Evolutionary conservation across 2,113 vertebrate species (phyloP), one percentile per base, ranked within the genome.

Genomic region (Shinisaurus crocodilurus): DNA sequence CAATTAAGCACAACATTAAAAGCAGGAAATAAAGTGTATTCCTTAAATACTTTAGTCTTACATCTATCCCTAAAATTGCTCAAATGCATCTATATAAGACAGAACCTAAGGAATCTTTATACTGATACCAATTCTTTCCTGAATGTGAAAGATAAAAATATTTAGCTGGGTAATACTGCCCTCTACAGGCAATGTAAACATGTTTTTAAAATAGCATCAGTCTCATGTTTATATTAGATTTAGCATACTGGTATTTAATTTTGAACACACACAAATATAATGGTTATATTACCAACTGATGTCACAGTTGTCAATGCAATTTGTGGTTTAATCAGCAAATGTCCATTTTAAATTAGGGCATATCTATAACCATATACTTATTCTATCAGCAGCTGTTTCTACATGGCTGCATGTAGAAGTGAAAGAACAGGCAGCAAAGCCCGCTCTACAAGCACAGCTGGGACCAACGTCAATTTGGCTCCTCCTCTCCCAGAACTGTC

Each of bases 151-250:
- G 90, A 80, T 72, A 76, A 43, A 87, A 63, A 63, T 54, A 79
- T 96, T 96, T 95, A 90, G 57, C 85, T 97, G 95, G 92, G 80
- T 91, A 86, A 96, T 88, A 95, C 96, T 97, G 97, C 97, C 97
- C 97, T 96, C 97, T 97, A 95, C 88, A 96, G 97, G 92, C 84
- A 85, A 88, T 40, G 34, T 3, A 70, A 90, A 81, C 45, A 81
- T 54, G 85, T 20, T 63, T 63, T 67, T 70, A 63, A 92, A 88
- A 90, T 2, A 81, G 86, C 1, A 74, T 57, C 27, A 45, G 63
- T 13, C 15, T 72, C 5, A 70, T 93, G 87, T 79, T 85, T 70
- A 50, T 37, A 29, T 48, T 70, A 75, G 76, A 90, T 69, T 70
- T 9, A 70, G 0, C 18, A 60, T 54, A 82, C 48, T 50, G n/a